A percentile compares a stretch with the other conserved stretches of the same genome.
phyloP scores from a whole-genome alignment of 23 tunicate species.

The Ciona savignyi region DNA sequence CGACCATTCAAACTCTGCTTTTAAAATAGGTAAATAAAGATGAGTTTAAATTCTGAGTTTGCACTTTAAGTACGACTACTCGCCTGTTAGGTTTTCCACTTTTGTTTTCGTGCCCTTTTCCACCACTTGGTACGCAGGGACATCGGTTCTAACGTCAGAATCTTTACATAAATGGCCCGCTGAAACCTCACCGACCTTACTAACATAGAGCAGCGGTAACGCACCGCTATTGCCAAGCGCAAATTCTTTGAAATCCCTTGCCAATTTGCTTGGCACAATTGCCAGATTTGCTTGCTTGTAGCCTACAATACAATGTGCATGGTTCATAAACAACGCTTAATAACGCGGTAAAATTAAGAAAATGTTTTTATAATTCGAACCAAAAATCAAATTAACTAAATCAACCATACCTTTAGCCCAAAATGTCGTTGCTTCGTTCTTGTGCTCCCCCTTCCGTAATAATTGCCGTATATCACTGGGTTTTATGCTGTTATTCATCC shows the following conservation, averaged over 20 bases:
- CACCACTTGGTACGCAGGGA: conserved; percentile 39
- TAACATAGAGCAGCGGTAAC: conserved; percentile 53
- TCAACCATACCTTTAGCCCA: neutral
- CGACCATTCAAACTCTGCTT: neutral
- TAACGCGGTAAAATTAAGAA: no score
- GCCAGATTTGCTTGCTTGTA: conserved; percentile 82
- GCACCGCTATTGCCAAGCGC: conserved; percentile 52
- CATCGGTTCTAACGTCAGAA: conserved; percentile 64
- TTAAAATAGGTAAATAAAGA: no score
- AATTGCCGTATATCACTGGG: neutral
- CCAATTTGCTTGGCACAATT: conserved; percentile 38
- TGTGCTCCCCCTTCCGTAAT: neutral
- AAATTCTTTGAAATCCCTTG: conserved; percentile 53
- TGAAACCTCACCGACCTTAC: conserved; percentile 65
- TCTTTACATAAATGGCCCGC: conserved; percentile 33
- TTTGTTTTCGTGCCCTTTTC: conserved; percentile 25
- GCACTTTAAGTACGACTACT: no score
- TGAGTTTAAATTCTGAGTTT: no score
- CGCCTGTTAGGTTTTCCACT: conserved; percentile 38
- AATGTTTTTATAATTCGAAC: no score
- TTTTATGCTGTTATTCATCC: neutral
- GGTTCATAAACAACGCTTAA: no score
- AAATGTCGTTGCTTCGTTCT: neutral
- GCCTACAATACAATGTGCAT: conserved; percentile 8
- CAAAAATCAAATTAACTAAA: no score